Evolutionary conservation across 2,888 invertebrate species (phyloP).

Genomic region (Ophion ventricosus): DNA sequence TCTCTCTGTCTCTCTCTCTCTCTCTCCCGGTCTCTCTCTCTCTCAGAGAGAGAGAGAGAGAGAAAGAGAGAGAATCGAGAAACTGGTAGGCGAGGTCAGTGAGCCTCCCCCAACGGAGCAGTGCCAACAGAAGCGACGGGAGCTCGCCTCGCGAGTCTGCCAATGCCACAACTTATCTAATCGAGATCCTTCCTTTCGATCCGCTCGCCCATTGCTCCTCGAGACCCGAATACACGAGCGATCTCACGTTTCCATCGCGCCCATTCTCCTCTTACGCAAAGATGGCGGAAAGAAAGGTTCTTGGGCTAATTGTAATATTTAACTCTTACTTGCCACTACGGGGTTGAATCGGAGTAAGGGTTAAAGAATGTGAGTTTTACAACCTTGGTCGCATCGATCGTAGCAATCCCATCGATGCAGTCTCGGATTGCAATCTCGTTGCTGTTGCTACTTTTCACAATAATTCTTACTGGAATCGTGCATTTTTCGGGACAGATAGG

Average conservation of each 20-base stretch:
- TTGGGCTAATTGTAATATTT: not conserved
- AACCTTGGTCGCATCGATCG: too few relatives aligned
- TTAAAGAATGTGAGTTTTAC: too few relatives aligned
- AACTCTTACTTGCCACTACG: too few relatives aligned
- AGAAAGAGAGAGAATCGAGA: constrained; percentile 52
- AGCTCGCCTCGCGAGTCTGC: constrained; percentile 19
- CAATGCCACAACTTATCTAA: constrained; percentile 47
- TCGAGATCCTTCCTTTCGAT: constrained; percentile 22
- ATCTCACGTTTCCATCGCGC: not conserved
- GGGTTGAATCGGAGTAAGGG: too few relatives aligned
- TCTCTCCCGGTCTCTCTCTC: too few relatives aligned
- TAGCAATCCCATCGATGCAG: too few relatives aligned
- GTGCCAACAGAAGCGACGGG: constrained; percentile 39
- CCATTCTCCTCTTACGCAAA: not conserved
- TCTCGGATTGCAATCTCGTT: too few relatives aligned
- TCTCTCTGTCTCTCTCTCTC: too few relatives aligned
- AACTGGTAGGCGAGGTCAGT: constrained; percentile 68
- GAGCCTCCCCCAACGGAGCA: constrained; percentile 61
- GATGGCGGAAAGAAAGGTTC: not conserved
- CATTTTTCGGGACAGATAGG: too few relatives aligned
- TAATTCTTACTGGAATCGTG: too few relatives aligned
- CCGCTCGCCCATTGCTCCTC: not conserved
- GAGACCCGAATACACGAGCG: not conserved
- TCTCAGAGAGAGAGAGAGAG: constrained; percentile 3
- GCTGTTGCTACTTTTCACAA: too few relatives aligned